Evolutionary conservation across 1,140 invertebrate genomes (phyloP).

Genomic region (Drosophila obscura): DNA sequence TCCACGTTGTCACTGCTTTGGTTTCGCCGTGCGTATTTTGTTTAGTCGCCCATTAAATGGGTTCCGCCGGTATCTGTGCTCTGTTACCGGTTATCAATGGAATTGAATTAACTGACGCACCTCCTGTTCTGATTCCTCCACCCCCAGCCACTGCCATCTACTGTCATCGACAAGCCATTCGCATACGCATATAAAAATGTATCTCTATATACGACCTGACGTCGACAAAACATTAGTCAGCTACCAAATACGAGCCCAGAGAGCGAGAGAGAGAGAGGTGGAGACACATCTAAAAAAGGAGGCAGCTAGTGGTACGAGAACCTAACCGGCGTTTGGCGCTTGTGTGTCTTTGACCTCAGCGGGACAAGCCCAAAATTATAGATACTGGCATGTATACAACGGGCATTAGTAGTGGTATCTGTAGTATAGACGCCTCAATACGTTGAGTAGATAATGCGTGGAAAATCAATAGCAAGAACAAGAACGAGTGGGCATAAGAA

Average conservation of each 20-base stretch:
- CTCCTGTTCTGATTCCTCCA: slow-evolving; percentile 24
- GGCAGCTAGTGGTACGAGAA: neutral
- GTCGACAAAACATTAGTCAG: slow-evolving; percentile 16
- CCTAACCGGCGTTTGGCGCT: slow-evolving; percentile 19
- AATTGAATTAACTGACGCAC: slow-evolving; percentile 52
- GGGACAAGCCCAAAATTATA: slow-evolving; percentile 62
- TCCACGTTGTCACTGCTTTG: too few relatives aligned
- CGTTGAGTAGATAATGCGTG: slow-evolving; percentile 39
- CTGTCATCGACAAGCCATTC: neutral
- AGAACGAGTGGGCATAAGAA: neutral
- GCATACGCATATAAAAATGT: slow-evolving; percentile 8
- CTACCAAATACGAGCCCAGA: slow-evolving; percentile 9
- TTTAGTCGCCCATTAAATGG: slow-evolving; percentile 26
- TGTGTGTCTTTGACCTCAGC: slow-evolving; percentile 65
- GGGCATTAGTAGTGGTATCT: neutral
- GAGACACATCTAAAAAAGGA: neutral
- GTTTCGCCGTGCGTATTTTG: neutral
- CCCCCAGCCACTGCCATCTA: too few relatives aligned
- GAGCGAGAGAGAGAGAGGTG: neutral
- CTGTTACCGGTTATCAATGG: slow-evolving; percentile 22
- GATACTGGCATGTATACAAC: slow-evolving; percentile 7
- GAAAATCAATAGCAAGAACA: slow-evolving; percentile 43
- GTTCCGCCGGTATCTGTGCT: slow-evolving; percentile 25
- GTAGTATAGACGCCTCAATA: slow-evolving; percentile 6
- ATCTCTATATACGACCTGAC: slow-evolving; percentile 9